Percentiles rank a stretch among this genome's conserved stretches.
phyloP scores from a whole-genome alignment of 2,888 invertebrate genomes.

The Rotaria sp. region DNA sequence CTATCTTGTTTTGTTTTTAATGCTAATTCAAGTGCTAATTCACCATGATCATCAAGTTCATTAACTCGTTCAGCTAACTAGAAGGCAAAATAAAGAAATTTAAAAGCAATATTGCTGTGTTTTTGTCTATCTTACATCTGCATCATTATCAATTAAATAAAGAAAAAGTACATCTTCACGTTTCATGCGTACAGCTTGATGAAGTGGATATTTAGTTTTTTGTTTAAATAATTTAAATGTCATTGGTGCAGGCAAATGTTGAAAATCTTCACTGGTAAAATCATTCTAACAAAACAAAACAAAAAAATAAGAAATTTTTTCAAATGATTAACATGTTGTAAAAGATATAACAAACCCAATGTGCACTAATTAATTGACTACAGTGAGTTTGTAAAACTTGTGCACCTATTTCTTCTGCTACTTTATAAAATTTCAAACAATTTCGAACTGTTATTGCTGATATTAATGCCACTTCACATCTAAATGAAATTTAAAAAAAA shows the following conservation, averaged over 20 bases:
- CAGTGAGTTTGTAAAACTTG: slow-evolving; percentile 66
- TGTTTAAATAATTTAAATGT: slow-evolving; percentile 81
- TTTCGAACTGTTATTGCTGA: slow-evolving; percentile 70
- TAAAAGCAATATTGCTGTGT: neutral
- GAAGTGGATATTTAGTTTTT: slow-evolving; percentile 78
- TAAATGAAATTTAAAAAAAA: neutral
- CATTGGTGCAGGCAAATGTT: slow-evolving; percentile 80
- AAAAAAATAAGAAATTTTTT: no score
- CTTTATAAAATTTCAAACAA: slow-evolving; percentile 80
- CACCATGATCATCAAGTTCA: slow-evolving; percentile 72
- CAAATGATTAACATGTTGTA: no score
- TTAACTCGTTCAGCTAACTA: slow-evolving; percentile 74
- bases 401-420: slow-evolving; percentile 82
- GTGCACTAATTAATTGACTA: slow-evolving; percentile 78
- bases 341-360: slow-evolving; percentile 62
- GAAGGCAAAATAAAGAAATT: no score
- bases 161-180: slow-evolving; percentile 77
- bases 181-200: slow-evolving; percentile 76
- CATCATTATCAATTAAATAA: slow-evolving; percentile 39
- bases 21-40: slow-evolving; percentile 78
- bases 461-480: slow-evolving; percentile 78
- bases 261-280: slow-evolving; percentile 73
- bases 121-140: slow-evolving; percentile 25
- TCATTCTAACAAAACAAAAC: slow-evolving; percentile 53
- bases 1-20: slow-evolving; percentile 69